Evolutionary conservation across 2,113 vertebrate species (phyloP), one percentile per base, ranked within the genome.

Genomic region (Oreotrochilus melanogaster): DNA sequence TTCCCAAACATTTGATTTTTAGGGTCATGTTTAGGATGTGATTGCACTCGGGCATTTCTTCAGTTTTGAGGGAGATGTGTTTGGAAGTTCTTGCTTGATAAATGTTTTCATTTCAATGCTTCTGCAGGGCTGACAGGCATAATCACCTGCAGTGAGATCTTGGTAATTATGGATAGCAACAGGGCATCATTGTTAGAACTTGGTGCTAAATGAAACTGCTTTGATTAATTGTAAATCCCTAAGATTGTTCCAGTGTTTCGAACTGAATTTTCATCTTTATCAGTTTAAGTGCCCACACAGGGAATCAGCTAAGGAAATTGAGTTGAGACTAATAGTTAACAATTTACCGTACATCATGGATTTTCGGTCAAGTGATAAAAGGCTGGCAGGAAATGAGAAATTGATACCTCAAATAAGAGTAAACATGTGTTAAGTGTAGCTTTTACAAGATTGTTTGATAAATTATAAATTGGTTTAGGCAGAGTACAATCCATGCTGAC

Each of bases 361-460:
- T 97, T 95, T 95, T 96, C 28, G 56, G 95, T 96, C 93, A 93
- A 92, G 90, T 92, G 93, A 96, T 95, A 90, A 97, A 94, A 96
- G 94, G 73, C 87, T 89, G 80, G 75, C 90, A 95, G 96, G 94
- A 97, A 97, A 96, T 96, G 94, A 95, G 96, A 91, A 96, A 93
- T 37, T 95, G 94, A 94, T 95, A 82, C 71, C 88, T 92, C 61
- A 60, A 86, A 54, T 93, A 73, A 91, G 69, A 84, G 84, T 95
- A 94, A 93, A 95, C 87, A 93, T 83, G 76, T 86, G 86, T 92
- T 88, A 87, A 95, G 65, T 47, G 78, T 81, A 82, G 93, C 90
- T 87, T 94, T 97, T 94, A 92, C 88, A 93, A 92, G 91, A 87
- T 75, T 60, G 30, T 92, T 96, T 95, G 90, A 96, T 97, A 93